phyloP scores from a whole-genome alignment of 1,140 invertebrate genomes.

The Rhynchophorus ferrugineus region DNA sequence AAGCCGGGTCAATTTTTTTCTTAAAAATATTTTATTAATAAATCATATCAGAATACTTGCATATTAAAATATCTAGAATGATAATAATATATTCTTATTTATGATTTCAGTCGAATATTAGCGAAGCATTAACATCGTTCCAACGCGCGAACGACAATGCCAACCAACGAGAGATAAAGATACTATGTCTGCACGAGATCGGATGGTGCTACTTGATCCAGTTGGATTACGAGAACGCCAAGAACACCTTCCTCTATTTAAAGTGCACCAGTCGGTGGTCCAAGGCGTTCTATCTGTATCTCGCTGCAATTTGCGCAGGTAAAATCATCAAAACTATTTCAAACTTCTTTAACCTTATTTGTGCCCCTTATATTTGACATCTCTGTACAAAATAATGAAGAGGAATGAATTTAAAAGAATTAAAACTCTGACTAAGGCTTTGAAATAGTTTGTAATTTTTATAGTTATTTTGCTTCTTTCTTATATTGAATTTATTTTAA shows the following conservation, averaged over 20 bases:
- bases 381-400: too few species aligned
- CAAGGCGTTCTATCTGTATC: constrained; percentile 62
- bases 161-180: constrained; percentile 58
- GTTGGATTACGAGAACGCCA: constrained; percentile 52
- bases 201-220: constrained; percentile 64
- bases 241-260: constrained; percentile 51
- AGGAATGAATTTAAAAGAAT: too few species aligned
- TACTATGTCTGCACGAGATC: constrained; percentile 62
- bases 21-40: constrained; percentile 6
- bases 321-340: constrained; percentile 1
- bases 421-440: too few species aligned
- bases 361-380: too few species aligned
- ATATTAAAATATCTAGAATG: too few species aligned
- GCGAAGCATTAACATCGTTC: constrained; percentile 52
- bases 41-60: too few species aligned
- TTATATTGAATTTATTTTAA: too few species aligned
- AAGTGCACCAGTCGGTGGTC: constrained; percentile 61
- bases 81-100: too few species aligned
- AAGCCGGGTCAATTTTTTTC: too few species aligned
- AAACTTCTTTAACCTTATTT: too few species aligned
- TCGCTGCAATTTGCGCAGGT: constrained; percentile 43
- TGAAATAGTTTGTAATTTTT: too few species aligned
- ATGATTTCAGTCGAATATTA: constrained; percentile 52
- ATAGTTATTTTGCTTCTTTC: too few species aligned
- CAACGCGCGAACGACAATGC: constrained; percentile 51